Evolutionary conservation across 2,888 invertebrate genomes (phyloP).

Genomic region (Cerceris ruficornis): DNA sequence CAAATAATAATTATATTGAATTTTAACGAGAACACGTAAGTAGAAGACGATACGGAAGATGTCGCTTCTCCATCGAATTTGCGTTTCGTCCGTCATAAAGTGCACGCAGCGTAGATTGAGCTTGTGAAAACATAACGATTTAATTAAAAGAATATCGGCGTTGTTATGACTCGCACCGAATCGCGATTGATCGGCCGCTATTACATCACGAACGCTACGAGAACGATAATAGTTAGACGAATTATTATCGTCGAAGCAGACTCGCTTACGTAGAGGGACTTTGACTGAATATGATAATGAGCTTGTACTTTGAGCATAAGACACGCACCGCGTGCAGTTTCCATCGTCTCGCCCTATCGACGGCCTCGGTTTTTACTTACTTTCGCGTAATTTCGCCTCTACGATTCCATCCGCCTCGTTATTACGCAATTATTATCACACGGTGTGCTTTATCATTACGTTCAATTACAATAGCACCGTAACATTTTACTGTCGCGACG

Average conservation of each 20-base stretch:
- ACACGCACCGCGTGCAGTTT: background rate
- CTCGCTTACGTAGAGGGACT: constrained; percentile 4
- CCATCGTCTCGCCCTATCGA: background rate
- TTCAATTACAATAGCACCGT: too few species aligned
- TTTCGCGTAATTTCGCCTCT: background rate
- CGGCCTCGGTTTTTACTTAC: background rate
- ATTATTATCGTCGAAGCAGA: constrained; percentile 31
- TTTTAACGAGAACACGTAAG: too few species aligned
- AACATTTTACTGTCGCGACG: too few species aligned
- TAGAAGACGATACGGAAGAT: too few species aligned
- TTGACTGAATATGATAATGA: constrained; percentile 31
- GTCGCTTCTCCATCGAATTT: too few species aligned
- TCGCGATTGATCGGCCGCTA: background rate
- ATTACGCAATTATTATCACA: too few species aligned
- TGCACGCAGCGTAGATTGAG: background rate
- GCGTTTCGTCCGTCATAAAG: too few species aligned
- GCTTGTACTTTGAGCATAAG: constrained; percentile 37
- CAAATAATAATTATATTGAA: too few species aligned
- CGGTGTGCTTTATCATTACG: too few species aligned
- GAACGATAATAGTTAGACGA: constrained; percentile 18
- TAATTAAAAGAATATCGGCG: background rate
- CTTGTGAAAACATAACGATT: background rate
- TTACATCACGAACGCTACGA: constrained; percentile 8
- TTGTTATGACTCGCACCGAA: background rate
- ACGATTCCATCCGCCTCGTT: too few species aligned